Base-by-base conservation (phyloP, 2,888 invertebrate genomes). In the Smittia sp. region DNA sequence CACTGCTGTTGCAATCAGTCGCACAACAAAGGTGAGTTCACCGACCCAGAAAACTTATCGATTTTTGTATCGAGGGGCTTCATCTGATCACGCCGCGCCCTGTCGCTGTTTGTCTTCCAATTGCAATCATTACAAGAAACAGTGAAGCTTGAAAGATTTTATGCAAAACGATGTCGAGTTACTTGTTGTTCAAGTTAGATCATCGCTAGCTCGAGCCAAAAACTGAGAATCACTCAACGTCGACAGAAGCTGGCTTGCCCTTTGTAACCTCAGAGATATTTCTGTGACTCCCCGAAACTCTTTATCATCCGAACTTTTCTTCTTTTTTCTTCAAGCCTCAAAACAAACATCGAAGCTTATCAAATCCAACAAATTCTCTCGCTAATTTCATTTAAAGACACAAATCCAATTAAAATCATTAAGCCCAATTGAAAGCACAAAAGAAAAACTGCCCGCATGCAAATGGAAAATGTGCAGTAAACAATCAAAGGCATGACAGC, bases 1-100 rank as follows among this genome's bases (percentile, higher is more conserved):
- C 82, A 82, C 76, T 82, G 82, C 75, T 81, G 80, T 79, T 82
- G 82, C 76, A 83, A 82, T 75, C 77, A 80, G 76, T 79, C 80
- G 25, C 82, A 82, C 75, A 76, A 77, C 18, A 79, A 80, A 75
- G 82, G 82, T 82, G 77, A 80, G 79, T 78, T 58, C 58, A 70
- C 7, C 39, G 66, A 22, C 20, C 58, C 52, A n/a, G 38, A 24
- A 58, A 7, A 70, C 13, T 52, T 7, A 52, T 52, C 13, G 52
- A 52, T n/a, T 52, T 52, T 6, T 52, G 52, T n/a, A 52, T 15
- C 58, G 20, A 58, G 11, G 58, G 58, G 58, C 18, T 58, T 58
- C 58, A 58, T 58, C 58, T 58, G 58, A 58, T 58, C 22, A 22
- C 58, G 68, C 67, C 67, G 20, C 68, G 6, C 68, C 41, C 7